Conservation (phyloP, 2,797 vertebrate genomes). For the Cossypha niveicapilla region DNA sequence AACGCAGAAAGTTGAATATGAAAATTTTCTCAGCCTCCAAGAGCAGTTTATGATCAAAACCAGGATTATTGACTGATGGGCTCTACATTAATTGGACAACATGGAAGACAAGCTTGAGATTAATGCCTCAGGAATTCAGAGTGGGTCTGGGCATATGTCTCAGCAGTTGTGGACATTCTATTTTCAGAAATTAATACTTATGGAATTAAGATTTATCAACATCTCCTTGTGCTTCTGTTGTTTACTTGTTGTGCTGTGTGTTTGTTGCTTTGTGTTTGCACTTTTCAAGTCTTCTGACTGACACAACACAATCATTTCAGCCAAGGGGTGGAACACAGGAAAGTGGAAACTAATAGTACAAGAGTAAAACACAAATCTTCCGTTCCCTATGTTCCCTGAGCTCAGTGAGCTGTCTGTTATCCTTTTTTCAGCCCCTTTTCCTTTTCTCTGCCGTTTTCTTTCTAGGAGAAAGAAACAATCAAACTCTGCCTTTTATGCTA, state of each 20-base stretch:
- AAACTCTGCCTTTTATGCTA: neutral
- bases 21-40: neutral
- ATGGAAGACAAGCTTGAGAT: neutral
- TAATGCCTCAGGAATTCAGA: neutral
- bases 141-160: neutral
- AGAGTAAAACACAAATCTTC: neutral
- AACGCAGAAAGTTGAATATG: neutral
- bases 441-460: neutral
- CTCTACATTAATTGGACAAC: neutral
- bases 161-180: neutral
- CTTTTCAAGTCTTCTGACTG: neutral
- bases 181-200: neutral
- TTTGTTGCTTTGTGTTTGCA: neutral
- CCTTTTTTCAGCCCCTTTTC: neutral
- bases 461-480: neutral
- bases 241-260: neutral
- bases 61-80: neutral
- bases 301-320: neutral
- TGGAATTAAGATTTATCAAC: neutral
- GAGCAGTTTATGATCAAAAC: neutral
- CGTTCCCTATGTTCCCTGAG: neutral
- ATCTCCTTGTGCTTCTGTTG: neutral
- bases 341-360: neutral
- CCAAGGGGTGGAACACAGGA: neutral
- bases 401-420: neutral